phyloP scores from a whole-genome alignment of 2,888 invertebrate species.

The Trichogramma evanescens region DNA sequence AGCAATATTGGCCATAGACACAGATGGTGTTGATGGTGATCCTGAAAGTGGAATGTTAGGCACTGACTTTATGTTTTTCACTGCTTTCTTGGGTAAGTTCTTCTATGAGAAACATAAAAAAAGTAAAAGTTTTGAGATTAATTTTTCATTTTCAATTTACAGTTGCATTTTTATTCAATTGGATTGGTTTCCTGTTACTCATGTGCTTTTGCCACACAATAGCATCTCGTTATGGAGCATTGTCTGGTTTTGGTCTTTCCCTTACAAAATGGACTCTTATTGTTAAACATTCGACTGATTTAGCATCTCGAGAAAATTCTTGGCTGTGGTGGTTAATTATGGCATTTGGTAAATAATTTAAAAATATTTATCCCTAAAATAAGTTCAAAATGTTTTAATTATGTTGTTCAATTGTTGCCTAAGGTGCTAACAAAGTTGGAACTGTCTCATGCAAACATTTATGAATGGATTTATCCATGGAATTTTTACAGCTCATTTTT shows the following conservation, averaged over 20 bases:
- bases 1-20: conserved; percentile 71
- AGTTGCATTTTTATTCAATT: conserved; percentile 93
- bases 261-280: conserved; percentile 93
- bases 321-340: conserved; percentile 92
- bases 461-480: not conserved
- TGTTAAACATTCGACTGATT: conserved; percentile 82
- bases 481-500: not conserved
- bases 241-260: conserved; percentile 87
- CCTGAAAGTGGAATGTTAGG: conserved; percentile 77
- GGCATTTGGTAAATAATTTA: conserved; percentile 66
- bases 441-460: not conserved
- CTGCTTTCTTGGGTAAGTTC: conserved; percentile 74
- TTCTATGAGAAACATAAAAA: not conserved
- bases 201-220: conserved; percentile 93
- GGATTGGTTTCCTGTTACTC: conserved; percentile 86
- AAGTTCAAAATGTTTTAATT: not conserved
- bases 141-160: conserved; percentile 32
- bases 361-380: not conserved
- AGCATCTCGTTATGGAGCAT: conserved; percentile 85
- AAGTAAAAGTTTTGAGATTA: not conserved
- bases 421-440: not conserved
- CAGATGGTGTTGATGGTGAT: conserved; percentile 65
- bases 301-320: conserved; percentile 79
- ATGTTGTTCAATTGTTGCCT: not conserved
- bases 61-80: conserved; percentile 88